These are phyloP conservation scores for Xiphophorus couchianus DNA, from an alignment of 2,113 vertebrate species.

Conservation along the genomic window DNA sequence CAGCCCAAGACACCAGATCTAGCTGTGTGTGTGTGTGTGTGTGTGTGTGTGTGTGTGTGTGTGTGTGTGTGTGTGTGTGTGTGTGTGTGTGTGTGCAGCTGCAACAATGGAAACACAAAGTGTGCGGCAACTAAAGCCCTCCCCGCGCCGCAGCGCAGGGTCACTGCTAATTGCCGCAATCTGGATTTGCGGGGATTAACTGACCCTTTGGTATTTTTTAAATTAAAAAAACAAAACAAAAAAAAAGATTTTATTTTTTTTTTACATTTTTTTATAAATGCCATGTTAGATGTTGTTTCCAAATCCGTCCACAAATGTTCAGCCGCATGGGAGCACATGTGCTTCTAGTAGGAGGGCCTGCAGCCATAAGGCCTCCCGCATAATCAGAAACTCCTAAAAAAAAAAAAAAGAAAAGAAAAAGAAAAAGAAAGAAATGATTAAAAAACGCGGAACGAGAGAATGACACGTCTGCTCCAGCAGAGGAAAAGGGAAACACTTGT, in stretches of 20 bases:
- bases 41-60: no score
- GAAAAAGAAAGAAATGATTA: no score
- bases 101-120: slow-evolving; percentile 38
- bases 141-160: slow-evolving; percentile 26
- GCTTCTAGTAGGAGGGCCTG: slow-evolving; percentile 23
- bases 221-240: not conserved
- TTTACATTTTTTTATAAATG: not conserved
- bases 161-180: slow-evolving; percentile 36
- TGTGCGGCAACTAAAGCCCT: not conserved
- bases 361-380: not conserved
- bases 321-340: slow-evolving; percentile 23
- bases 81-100: not conserved
- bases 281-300: slow-evolving; percentile 40
- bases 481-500: slow-evolving; percentile 45
- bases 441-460: not conserved
- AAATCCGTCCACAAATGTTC: slow-evolving; percentile 44
- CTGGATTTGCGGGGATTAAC: slow-evolving; percentile 45
- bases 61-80: no score
- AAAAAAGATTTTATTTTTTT: no score
- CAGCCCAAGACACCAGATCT: slow-evolving; percentile 27
- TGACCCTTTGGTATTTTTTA: slow-evolving; percentile 36
- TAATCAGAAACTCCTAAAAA: no score
- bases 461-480: slow-evolving; percentile 2
- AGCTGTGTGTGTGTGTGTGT: slow-evolving; percentile 3
- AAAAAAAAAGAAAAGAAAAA: not conserved